Evolutionary conservation across 1,140 invertebrate genomes (phyloP).

Genomic region (Psix sp.): DNA sequence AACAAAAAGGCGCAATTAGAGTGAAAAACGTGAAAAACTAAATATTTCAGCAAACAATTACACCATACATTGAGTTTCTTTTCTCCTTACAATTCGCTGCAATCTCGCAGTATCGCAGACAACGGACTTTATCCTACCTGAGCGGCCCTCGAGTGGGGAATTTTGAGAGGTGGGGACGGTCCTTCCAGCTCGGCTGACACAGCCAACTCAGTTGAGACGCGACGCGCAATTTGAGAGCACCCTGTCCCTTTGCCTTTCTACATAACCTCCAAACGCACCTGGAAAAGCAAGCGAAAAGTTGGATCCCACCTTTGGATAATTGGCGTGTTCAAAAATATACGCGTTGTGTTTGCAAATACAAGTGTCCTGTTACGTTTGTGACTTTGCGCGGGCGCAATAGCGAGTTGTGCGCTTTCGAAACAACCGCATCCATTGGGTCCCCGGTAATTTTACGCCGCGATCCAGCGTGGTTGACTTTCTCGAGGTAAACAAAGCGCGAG

Average conservation of each 20-base stretch:
- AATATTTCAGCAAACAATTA: slow-evolving; percentile 23
- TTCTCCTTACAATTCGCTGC: slow-evolving; percentile 11
- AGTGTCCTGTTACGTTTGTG: too few relatives aligned
- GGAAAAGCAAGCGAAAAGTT: slow-evolving; percentile 2
- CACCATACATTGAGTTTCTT: slow-evolving; percentile 10
- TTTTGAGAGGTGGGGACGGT: slow-evolving; percentile 19
- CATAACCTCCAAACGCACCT: slow-evolving; percentile 3
- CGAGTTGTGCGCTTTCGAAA: too few relatives aligned
- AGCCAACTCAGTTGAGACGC: slow-evolving; percentile 65
- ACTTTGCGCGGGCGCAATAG: too few relatives aligned
- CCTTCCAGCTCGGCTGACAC: slow-evolving; percentile 26
- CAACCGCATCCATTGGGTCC: background rate
- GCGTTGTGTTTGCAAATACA: too few relatives aligned
- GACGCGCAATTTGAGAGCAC: slow-evolving; percentile 64
- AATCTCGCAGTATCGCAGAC: slow-evolving; percentile 34
- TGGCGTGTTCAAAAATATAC: too few relatives aligned
- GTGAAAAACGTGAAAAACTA: slow-evolving; percentile 12
- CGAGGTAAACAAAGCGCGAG: slow-evolving; percentile 39
- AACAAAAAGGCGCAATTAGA: slow-evolving; percentile 9
- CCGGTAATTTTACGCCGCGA: too few relatives aligned
- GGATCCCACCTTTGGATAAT: too few relatives aligned
- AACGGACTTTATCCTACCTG: slow-evolving; percentile 46
- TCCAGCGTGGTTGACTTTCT: slow-evolving; percentile 29
- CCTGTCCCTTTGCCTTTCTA: background rate
- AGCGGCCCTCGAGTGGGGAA: slow-evolving; percentile 10